Conservation (phyloP, 2,888 invertebrate species). For the Shargacucullia verbasci region DNA sequence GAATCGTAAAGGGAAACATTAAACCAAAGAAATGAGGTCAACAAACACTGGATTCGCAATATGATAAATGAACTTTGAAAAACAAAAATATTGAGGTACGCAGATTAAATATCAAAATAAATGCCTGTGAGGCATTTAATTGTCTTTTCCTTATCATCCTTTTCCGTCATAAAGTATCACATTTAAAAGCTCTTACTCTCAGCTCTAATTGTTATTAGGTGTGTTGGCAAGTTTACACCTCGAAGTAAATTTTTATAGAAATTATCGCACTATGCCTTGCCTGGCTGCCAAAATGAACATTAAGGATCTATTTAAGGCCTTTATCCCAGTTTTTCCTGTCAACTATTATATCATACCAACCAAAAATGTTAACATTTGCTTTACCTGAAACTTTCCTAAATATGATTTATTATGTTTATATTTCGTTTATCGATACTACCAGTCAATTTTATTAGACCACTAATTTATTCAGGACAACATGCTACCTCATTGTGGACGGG, state of each 20-base stretch:
- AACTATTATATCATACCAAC: slow-evolving; percentile 24
- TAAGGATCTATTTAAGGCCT: slow-evolving; percentile 13
- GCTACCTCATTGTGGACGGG: slow-evolving; percentile 20
- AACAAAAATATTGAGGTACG: slow-evolving; percentile 23
- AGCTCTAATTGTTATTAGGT: slow-evolving; percentile 7
- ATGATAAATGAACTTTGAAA: slow-evolving; percentile 39
- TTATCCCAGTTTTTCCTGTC: slow-evolving; percentile 25
- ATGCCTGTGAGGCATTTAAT: slow-evolving; percentile 11
- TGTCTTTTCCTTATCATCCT: slow-evolving; percentile 9
- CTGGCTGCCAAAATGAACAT: slow-evolving; percentile 31
- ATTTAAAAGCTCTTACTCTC: slow-evolving; percentile 7
- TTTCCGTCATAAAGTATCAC: background rate
- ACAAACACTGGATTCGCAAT: slow-evolving; percentile 36
- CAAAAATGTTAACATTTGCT: slow-evolving; percentile 7
- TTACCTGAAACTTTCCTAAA: slow-evolving; percentile 11
- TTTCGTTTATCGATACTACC: slow-evolving; percentile 5
- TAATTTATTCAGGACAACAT: slow-evolving; percentile 36
- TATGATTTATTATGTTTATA: slow-evolving; percentile 3
- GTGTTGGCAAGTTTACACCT: slow-evolving; percentile 31
- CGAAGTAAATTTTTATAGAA: slow-evolving; percentile 32
- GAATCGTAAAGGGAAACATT: slow-evolving; percentile 32
- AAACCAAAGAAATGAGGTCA: slow-evolving; percentile 38
- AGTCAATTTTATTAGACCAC: slow-evolving; percentile 33
- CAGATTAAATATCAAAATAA: slow-evolving; percentile 30
- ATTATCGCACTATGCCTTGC: slow-evolving; percentile 12